These are phyloP conservation scores for Gambusia yucatana DNA, from an alignment of 2,797 vertebrate genomes.

Conservation along the genomic window DNA sequence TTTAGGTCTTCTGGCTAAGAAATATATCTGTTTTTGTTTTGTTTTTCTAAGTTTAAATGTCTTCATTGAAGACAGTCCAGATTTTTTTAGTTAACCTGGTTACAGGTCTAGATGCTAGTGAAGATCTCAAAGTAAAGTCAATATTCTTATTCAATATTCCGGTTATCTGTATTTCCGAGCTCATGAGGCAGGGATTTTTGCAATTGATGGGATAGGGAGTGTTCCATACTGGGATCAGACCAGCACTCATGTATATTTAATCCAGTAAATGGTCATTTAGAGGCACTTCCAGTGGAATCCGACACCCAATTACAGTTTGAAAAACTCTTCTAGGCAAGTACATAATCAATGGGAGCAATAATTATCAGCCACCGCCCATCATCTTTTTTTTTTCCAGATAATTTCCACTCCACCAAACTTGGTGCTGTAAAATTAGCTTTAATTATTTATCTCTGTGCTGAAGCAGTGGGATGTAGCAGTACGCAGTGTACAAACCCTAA, in stretches of 20 bases:
- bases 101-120: neutral
- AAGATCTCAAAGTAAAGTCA: conserved; percentile 7
- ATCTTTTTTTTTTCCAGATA: conserved; percentile 29
- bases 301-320: conserved; percentile 58
- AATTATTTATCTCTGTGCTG: conserved; percentile 52
- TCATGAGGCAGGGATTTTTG: conserved; percentile 19
- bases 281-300: conserved; percentile 57
- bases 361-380: conserved; percentile 51
- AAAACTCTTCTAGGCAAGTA: conserved; percentile 33
- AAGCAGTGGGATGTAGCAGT: conserved; percentile 23
- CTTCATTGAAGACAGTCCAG: neutral
- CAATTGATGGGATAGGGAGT: conserved; percentile 57
- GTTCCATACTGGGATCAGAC: conserved; percentile 17
- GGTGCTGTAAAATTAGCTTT: conserved; percentile 36
- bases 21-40: neutral
- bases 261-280: conserved; percentile 63
- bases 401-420: conserved; percentile 36
- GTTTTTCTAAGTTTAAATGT: neutral
- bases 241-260: conserved; percentile 71
- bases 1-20: neutral
- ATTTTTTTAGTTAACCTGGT: neutral
- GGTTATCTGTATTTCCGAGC: conserved; percentile 26
- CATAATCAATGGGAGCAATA: conserved; percentile 59
- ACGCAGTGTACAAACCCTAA: conserved; percentile 28
- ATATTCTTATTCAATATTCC: conserved; percentile 26